These are phyloP conservation scores for Protobothrops mucrosquamatus DNA, from an alignment of 2,113 vertebrate species.

Conservation along the genomic window DNA sequence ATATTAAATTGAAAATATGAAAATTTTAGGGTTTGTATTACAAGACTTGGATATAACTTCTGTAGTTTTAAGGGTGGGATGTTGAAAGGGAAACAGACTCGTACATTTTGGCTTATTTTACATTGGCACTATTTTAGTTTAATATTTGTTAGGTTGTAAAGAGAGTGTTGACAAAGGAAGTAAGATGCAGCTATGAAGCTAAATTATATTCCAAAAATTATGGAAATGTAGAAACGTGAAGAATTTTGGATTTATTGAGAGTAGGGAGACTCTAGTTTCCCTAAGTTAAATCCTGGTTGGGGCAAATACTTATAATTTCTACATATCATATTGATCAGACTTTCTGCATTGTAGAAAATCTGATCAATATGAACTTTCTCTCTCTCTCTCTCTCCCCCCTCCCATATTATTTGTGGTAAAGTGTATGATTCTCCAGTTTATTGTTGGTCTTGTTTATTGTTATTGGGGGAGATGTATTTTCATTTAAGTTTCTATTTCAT, in stretches of 20 bases:
- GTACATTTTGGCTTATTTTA: neutral
- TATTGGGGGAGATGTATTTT: neutral
- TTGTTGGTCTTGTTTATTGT: neutral
- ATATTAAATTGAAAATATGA: neutral
- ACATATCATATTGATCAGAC: neutral
- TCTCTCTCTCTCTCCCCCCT: neutral
- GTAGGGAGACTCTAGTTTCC: neutral
- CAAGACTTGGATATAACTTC: neutral
- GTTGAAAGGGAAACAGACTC: no score
- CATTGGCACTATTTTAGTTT: neutral
- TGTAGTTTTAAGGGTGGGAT: neutral
- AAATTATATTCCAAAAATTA: neutral
- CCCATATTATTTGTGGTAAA: neutral
- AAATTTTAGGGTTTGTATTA: no score
- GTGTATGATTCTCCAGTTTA: neutral
- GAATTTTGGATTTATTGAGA: neutral
- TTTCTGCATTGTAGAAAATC: neutral
- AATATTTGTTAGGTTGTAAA: neutral
- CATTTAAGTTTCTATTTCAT: neutral
- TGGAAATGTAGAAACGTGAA: neutral
- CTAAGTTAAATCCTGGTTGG: neutral
- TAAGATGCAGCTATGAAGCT: neutral
- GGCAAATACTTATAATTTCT: neutral
- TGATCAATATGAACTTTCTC: neutral
- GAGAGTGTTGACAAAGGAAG: neutral